Conservation (phyloP, 2,113 vertebrate species). For the Chelonoidis abingdonii region DNA sequence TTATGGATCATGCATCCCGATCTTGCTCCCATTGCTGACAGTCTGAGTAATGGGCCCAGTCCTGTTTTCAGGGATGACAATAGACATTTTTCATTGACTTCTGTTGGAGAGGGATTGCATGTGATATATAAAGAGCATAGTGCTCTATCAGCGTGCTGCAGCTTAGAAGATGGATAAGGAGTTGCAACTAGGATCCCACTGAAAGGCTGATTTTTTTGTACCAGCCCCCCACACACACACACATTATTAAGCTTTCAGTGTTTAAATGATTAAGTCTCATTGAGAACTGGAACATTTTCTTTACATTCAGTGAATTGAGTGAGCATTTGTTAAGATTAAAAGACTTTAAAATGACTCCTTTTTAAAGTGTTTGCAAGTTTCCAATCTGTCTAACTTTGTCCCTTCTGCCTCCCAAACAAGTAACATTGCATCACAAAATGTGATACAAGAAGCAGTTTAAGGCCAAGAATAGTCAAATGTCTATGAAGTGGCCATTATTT, state of each 20-base stretch:
- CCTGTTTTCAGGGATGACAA: background rate
- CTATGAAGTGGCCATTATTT: conserved; percentile 23
- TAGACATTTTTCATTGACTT: background rate
- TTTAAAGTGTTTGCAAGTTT: background rate
- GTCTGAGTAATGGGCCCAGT: conserved; percentile 3
- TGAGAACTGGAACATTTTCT: background rate
- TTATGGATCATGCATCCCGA: background rate
- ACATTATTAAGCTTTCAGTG: background rate
- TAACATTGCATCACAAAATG: background rate
- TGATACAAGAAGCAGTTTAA: background rate
- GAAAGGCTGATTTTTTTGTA: background rate
- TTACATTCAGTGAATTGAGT: background rate
- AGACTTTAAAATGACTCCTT: conserved; percentile 1
- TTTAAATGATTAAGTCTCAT: background rate
- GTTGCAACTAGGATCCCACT: background rate
- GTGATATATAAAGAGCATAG: background rate
- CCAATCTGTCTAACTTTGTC: background rate
- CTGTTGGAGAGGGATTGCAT: background rate
- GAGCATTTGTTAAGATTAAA: background rate
- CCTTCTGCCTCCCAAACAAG: conserved; percentile 14
- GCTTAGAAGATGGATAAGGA: background rate
- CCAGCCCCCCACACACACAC: too few species aligned
- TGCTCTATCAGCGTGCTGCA: background rate
- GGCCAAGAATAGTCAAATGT: conserved; percentile 8
- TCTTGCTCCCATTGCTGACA: background rate